phyloP scores from a whole-genome alignment of 2,888 invertebrate species.

The Lordiphosa fenestrarum region DNA sequence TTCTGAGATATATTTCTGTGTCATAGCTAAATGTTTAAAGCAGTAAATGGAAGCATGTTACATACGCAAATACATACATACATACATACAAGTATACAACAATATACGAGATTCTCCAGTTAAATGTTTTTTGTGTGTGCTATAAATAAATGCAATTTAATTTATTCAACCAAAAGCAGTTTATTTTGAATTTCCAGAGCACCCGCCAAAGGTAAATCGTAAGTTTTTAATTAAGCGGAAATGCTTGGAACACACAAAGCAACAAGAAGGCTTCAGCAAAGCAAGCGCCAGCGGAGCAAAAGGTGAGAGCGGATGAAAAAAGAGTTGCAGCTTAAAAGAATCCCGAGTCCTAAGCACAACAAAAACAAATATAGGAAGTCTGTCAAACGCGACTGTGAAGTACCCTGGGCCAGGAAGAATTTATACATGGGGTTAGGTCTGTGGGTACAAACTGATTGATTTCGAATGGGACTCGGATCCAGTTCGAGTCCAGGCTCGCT shows the following conservation, averaged over 20 bases:
- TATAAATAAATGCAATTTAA: constrained; percentile 57
- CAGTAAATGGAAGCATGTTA: constrained; percentile 26
- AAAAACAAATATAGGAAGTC: not conserved
- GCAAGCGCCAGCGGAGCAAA: constrained; percentile 5
- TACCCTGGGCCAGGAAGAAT: too few species aligned
- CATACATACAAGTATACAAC: constrained; percentile 13
- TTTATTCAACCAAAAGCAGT: constrained; percentile 36
- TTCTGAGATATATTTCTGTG: constrained; percentile 48
- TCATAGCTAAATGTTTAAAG: constrained; percentile 32
- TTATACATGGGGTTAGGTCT: too few species aligned
- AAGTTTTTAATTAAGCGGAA: constrained; percentile 37
- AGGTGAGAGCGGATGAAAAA: constrained; percentile 29
- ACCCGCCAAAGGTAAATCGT: constrained; percentile 9
- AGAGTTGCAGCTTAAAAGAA: constrained; percentile 35
- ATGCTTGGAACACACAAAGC: constrained; percentile 13
- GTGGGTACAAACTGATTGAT: too few species aligned
- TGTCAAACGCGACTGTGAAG: too few species aligned
- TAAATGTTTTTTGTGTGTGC: constrained; percentile 57
- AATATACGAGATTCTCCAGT: constrained; percentile 46
- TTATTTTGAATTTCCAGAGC: not conserved
- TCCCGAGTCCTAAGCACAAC: not conserved
- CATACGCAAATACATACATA: too few species aligned
- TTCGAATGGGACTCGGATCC: too few species aligned
- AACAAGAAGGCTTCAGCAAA: constrained; percentile 15
- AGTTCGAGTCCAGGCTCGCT: too few species aligned